A percentile compares a stretch with the other conserved stretches of the same genome.
phyloP scores from a whole-genome alignment of 1,140 invertebrate genomes.

The Pachypsylla venusta region DNA sequence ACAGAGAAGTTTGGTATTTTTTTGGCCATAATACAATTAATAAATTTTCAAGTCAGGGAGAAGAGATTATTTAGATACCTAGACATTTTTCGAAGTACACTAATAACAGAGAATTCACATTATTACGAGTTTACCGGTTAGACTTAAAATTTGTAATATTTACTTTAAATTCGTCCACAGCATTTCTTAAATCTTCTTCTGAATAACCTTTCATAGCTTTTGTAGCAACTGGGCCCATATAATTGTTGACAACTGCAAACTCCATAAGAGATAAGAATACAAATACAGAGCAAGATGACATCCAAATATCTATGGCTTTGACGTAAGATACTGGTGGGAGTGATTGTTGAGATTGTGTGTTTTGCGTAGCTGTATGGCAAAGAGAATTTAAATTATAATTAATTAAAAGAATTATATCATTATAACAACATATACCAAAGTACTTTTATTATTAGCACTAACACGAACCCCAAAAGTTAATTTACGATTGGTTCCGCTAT shows the following conservation, averaged over 20 bases:
- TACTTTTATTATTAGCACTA: too few species aligned
- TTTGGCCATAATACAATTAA: too few species aligned
- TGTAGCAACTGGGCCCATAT: slow-evolving; percentile 72
- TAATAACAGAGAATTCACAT: slow-evolving; percentile 22
- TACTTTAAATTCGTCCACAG: slow-evolving; percentile 61
- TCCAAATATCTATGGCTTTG: slow-evolving; percentile 85
- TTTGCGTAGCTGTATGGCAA: slow-evolving; percentile 65
- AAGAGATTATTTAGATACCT: slow-evolving; percentile 18
- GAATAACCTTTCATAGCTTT: slow-evolving; percentile 83
- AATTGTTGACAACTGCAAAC: slow-evolving; percentile 82
- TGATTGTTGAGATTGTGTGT: slow-evolving; percentile 79
- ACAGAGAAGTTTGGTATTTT: too few species aligned
- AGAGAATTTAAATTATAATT: too few species aligned
- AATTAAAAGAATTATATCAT: too few species aligned
- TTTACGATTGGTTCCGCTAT: too few species aligned
- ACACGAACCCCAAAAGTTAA: too few species aligned
- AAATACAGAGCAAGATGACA: slow-evolving; percentile 83
- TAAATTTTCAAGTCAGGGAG: slow-evolving; percentile 26
- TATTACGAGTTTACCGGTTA: neutral
- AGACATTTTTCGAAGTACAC: slow-evolving; percentile 28
- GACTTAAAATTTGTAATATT: slow-evolving; percentile 15
- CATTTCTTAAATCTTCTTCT: slow-evolving; percentile 55
- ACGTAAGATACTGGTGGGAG: slow-evolving; percentile 78
- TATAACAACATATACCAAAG: too few species aligned
- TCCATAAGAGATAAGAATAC: slow-evolving; percentile 86